Evolutionary conservation across 1,140 invertebrate genomes (phyloP).

Genomic region (Drosophila pachea): DNA sequence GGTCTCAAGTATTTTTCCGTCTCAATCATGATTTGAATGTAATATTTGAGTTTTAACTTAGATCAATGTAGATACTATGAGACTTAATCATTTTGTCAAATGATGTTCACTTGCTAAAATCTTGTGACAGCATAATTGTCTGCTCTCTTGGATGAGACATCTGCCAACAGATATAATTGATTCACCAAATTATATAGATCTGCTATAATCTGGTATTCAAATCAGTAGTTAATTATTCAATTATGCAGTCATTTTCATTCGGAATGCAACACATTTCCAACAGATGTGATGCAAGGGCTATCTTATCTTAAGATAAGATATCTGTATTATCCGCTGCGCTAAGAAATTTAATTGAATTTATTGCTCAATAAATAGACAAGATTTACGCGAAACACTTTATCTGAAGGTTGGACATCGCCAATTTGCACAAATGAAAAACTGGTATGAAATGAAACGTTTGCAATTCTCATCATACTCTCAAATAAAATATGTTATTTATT

Average conservation of each 20-base stretch:
- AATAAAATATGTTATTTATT: no score
- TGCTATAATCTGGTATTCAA: not conserved
- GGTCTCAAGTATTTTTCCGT: conserved; percentile 54
- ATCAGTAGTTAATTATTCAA: conserved; percentile 3
- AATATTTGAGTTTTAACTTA: conserved; percentile 47
- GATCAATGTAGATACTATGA: not conserved
- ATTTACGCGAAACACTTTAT: not conserved
- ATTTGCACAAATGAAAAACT: no score
- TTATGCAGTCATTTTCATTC: conserved; percentile 3
- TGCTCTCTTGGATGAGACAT: not conserved
- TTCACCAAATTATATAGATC: not conserved
- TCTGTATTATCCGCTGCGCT: not conserved
- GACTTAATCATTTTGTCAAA: conserved; percentile 4
- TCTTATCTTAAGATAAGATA: not conserved
- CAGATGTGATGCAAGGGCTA: conserved; percentile 8
- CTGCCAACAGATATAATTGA: not conserved
- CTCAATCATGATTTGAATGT: conserved; percentile 22
- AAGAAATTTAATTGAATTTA: conserved; percentile 16
- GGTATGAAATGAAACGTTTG: no score
- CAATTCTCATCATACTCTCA: no score
- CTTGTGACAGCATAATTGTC: conserved; percentile 2
- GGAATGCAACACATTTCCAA: not conserved
- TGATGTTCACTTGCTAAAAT: conserved; percentile 27
- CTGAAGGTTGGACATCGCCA: no score
- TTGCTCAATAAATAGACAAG: conserved; percentile 7